Evolutionary conservation across 2,888 invertebrate genomes (phyloP), one percentile per base, ranked within the genome.

Genomic region (Cepaea hortensis): DNA sequence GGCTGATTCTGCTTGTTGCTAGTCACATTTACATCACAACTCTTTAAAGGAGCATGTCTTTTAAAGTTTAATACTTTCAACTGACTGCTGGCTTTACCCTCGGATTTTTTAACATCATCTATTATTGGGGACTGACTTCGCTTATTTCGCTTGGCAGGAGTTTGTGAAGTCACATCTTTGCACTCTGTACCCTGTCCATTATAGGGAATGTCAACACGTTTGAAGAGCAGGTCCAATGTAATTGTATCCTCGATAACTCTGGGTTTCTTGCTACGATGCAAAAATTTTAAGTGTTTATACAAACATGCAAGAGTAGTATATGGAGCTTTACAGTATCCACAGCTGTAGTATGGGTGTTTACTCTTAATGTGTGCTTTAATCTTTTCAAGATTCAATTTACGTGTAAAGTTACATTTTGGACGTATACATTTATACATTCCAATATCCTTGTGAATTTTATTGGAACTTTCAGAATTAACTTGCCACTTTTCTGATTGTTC

Each of bases 321-420:
- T 48, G 76, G 20, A 23, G 79, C 77, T 48, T 55, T 55, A 85
- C 85, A 85, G 70, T 85, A 79, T 35, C 85, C 79, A 79, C 85
- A 85, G n/a, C 62, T 48, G 62, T 62, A 65, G 62, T 70, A 68
- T 68, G 68, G 68, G 15, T 85, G 85, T 3, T 68, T 79, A 18
- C 20, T 79, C 15, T 79, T 72, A n/a, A 77, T 68, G 35, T 85
- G 85, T 13, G 48, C 20, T 23, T 76, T 46, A 79, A 85, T 85
- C 7, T 15, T 35, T 55, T 75, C 55, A 46, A 11, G 11, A 79
- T 72, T 48, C 85, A 79, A 85, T 55, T 65, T 20, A 80, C 80
- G 46, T 6, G 20, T 80, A 55, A 72, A 85, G 23, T 23, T 9
- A 73, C 85, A 85, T 18, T 84, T 84, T 73, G 23, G 3, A 55